Evolutionary conservation across 1,140 invertebrate species (phyloP), one percentile per base, ranked within the genome.

Genomic region (Pseudomyrmex pallidus): DNA sequence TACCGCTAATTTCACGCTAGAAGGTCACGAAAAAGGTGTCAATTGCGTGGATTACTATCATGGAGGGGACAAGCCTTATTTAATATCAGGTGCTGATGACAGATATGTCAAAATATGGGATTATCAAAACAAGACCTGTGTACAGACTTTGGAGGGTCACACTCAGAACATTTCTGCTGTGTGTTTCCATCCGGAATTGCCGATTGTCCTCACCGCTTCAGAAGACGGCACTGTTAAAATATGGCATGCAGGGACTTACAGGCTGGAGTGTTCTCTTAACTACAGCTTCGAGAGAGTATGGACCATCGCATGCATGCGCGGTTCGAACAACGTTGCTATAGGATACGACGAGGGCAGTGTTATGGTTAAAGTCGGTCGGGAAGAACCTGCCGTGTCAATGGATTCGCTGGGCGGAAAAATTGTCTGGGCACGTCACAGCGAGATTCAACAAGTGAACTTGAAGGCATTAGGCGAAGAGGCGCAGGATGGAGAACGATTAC

Each of bases 31-130:
- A 87, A 99, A 99, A 92, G 99, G 99, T 61, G 98, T 99, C 0
- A 99, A 99, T 92, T 99, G 99, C 94, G 98, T 99, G 0, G 99
- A 99, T 94, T 99, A 99, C 92, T 99, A 99, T 93, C 98, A 99
- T 92, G 98, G 98, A n/a, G 99, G 98, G n/a, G 99, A 99, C 91
- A 99, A 99, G 91, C 99, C 99, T 0, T 99, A 99, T 93, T 95
- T 99, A 22, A 99, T 99, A 91, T 99, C 99, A 74, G 99, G 99
- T 17, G 99, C 99, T 63, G 99, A 99, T 94, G 99, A 99, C 93
- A 96, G 98, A 61, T 95, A 98, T 1, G 98, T 99, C 0, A 99
- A 99, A 95, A 99, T 99, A 86, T 99, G 99, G 99, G 99, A 99
- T 93, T 99, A 99, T 93, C 98, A 99, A 93, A 99, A 99, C 93